These are phyloP conservation scores for Leptopilina clavipes DNA, from an alignment of 1,140 invertebrate genomes.

Conservation along the genomic window DNA sequence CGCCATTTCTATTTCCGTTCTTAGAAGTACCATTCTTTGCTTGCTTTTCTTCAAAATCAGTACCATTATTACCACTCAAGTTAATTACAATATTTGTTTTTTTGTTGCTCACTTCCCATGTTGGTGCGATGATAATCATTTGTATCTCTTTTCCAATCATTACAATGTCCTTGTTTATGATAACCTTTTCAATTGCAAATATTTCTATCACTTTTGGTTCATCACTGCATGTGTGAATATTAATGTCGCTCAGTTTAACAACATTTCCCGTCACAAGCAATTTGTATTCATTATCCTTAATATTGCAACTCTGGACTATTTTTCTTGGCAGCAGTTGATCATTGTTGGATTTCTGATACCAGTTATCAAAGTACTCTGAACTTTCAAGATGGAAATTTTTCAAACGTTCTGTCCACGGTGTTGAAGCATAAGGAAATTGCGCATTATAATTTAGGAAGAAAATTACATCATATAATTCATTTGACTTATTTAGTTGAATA, in stretches of 20 bases:
- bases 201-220: background rate
- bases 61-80: background rate
- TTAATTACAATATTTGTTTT: background rate
- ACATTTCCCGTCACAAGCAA: background rate
- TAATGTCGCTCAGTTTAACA: background rate
- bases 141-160: background rate
- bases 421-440: no score
- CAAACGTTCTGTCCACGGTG: no score
- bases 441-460: no score
- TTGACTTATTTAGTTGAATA: no score
- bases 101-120: background rate
- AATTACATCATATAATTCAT: no score
- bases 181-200: background rate
- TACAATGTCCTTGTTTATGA: background rate
- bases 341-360: no score
- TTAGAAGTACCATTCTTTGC: background rate
- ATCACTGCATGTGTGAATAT: background rate
- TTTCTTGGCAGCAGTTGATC: no score
- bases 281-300: background rate
- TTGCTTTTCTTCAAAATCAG: background rate
- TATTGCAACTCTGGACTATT: no score
- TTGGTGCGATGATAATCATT: background rate
- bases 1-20: background rate
- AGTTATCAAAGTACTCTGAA: no score
- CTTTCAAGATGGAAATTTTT: no score